Percentiles rank a stretch among this genome's conserved stretches.
phyloP scores from a whole-genome alignment of 2,113 vertebrate genomes.

The Labeo catla region DNA sequence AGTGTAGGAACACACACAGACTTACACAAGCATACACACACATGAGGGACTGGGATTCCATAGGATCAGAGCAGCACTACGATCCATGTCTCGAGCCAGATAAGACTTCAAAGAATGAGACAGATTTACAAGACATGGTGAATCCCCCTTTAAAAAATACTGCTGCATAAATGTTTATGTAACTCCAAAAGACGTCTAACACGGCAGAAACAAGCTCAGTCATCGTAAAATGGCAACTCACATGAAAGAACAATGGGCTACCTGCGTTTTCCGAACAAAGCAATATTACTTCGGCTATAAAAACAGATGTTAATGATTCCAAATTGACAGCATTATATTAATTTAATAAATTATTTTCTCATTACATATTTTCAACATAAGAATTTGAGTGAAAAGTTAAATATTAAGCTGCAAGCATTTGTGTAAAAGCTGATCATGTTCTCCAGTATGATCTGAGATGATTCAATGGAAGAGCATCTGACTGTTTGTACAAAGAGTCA shows the following conservation, averaged over 20 bases:
- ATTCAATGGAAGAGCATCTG: not conserved
- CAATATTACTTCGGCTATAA: not conserved
- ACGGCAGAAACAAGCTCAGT: slow-evolving; percentile 39
- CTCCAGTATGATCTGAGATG: not conserved
- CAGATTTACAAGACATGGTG: slow-evolving; percentile 76
- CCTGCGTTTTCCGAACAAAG: not conserved
- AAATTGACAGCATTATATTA: not conserved
- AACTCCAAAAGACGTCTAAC: slow-evolving; percentile 69
- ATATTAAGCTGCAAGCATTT: not conserved
- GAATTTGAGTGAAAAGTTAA: not conserved
- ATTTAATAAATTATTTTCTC: not conserved
- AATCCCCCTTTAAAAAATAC: slow-evolving; percentile 77
- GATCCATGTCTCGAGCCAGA: slow-evolving; percentile 60
- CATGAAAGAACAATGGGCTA: slow-evolving; percentile 16
- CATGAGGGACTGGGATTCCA: slow-evolving; percentile 58
- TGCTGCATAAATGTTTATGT: slow-evolving; percentile 79
- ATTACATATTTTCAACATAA: not conserved
- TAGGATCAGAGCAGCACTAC: slow-evolving; percentile 48
- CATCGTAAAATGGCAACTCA: slow-evolving; percentile 46
- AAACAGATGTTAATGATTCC: not conserved
- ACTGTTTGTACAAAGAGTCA: not conserved
- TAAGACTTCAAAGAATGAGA: slow-evolving; percentile 77
- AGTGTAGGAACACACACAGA: slow-evolving; percentile 35
- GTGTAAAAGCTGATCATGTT: not conserved
- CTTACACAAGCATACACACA: not conserved